These are phyloP conservation scores for Thalassarche chlororhynchos DNA, from an alignment of 2,113 vertebrate species.

Conservation along the genomic window DNA sequence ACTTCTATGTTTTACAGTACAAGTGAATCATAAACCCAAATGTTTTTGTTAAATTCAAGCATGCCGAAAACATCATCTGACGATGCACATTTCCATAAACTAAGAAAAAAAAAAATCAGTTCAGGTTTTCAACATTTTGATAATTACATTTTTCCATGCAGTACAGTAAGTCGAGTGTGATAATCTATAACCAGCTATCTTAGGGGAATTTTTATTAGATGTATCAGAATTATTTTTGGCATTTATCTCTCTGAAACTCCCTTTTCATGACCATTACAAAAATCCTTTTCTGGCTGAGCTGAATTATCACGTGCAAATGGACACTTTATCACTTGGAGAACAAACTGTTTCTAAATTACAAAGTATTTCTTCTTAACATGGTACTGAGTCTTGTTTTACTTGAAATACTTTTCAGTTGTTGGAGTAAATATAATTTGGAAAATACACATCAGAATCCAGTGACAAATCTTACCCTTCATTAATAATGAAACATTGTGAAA, in stretches of 20 bases:
- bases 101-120: neutral
- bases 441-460: neutral
- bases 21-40: conserved; percentile 13
- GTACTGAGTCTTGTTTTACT: neutral
- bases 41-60: conserved; percentile 5
- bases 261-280: conserved; percentile 13
- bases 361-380: neutral
- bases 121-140: neutral
- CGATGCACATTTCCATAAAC: conserved; percentile 10
- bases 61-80: neutral
- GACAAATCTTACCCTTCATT: neutral
- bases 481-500: neutral
- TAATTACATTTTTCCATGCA: conserved; percentile 31
- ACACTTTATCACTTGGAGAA: conserved; percentile 6
- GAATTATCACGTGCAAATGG: neutral
- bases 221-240: conserved; percentile 60
- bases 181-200: neutral
- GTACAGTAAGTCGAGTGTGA: neutral
- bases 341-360: neutral
- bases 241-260: conserved; percentile 8
- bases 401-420: neutral
- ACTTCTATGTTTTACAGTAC: neutral
- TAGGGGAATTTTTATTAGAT: conserved; percentile 23
- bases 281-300: conserved; percentile 36
- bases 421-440: conserved; percentile 14